Base-by-base conservation (phyloP, 2,113 vertebrate genomes). In the Andinoacara biseriatus region DNA sequence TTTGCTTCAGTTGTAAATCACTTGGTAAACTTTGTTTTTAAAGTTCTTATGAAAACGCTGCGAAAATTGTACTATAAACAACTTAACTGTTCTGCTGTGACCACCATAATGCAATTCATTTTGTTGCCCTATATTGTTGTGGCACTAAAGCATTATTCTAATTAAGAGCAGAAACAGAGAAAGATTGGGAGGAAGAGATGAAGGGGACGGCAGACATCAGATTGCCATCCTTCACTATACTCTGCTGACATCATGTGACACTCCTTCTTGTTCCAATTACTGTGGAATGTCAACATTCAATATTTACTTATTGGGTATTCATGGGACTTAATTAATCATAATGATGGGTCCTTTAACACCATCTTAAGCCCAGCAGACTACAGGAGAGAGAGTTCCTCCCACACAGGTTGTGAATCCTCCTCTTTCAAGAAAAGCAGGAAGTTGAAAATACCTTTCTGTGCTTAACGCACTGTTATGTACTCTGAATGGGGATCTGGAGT, bases 261-360 rank as follows among this genome's bases (percentile, higher is more conserved):
- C 86, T 86, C 88, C 83, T 87, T 83, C 87, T 90, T 84, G 62
- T 62, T 93, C 80, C 80, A 91, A 93, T 93, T 92, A 92, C 86
- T 18, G 78, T 49, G 61, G 20, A 90, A 81, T 43, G 86, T 94
- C 86, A 90, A 89, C 91, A 91, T 90, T 90, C 85, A 91, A 86
- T 92, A 92, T 94, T 92, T 93, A 89, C 87, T 84, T 87, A 86
- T 84, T 80, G 74, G 65, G 40, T 83, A 90, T 92, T 88, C 78
- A 87, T 82, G 24, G 63, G 58, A 60, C 78, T 83, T 92, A 82
- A 92, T 93, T 86, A 90, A 93, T 94, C 92, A 92, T 72, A 75
- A 69, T 11, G 33, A 86, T 83, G 74, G 86, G 65, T 58, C 56
- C 61, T 85, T 90, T 84, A 69, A 80, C 75, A 57, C 59, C 17